These are phyloP conservation scores for Cirrhinus mrigala DNA, from an alignment of 2,797 vertebrate genomes.

Conservation along the genomic window DNA sequence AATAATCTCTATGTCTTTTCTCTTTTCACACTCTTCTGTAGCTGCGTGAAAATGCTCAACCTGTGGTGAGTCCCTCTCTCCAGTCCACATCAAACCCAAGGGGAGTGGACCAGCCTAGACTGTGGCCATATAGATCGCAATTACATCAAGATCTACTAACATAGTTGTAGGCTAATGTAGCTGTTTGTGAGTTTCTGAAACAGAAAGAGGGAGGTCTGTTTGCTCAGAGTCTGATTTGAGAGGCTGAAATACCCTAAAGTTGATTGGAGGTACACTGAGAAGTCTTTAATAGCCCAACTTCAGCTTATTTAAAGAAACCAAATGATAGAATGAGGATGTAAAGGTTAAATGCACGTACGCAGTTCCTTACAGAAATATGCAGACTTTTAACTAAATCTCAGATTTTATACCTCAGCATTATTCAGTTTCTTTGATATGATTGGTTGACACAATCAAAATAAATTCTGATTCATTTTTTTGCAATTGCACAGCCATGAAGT, in stretches of 20 bases:
- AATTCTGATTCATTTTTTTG: not conserved
- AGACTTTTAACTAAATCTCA: conserved; percentile 23
- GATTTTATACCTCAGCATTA: not conserved
- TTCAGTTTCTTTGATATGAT: not conserved
- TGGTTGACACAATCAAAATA: not conserved
- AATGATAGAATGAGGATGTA: not conserved
- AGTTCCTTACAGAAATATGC: conserved; percentile 9
- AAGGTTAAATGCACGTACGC: not conserved
- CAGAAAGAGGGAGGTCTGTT: conserved; percentile 39
- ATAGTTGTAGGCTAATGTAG: conserved; percentile 54
- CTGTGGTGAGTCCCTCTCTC: conserved; percentile 99
- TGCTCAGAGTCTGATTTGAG: conserved; percentile 15
- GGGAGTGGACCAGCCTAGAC: conserved; percentile 91
- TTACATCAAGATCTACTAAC: conserved; percentile 37
- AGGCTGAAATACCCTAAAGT: not conserved
- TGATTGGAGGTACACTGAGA: not conserved
- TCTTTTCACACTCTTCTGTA: conserved; percentile 94
- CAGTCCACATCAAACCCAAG: conserved; percentile 86
- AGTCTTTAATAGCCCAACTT: not conserved
- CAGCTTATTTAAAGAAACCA: not conserved
- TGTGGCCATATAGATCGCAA: conserved; percentile 68
- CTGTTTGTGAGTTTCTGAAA: conserved; percentile 1
- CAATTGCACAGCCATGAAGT: not conserved
- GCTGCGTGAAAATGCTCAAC: conserved; percentile 99
- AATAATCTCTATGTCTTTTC: conserved; percentile 96